These are phyloP conservation scores for Nipponacmea schrenckii DNA, from an alignment of 2,888 invertebrate species.

Conservation along the genomic window DNA sequence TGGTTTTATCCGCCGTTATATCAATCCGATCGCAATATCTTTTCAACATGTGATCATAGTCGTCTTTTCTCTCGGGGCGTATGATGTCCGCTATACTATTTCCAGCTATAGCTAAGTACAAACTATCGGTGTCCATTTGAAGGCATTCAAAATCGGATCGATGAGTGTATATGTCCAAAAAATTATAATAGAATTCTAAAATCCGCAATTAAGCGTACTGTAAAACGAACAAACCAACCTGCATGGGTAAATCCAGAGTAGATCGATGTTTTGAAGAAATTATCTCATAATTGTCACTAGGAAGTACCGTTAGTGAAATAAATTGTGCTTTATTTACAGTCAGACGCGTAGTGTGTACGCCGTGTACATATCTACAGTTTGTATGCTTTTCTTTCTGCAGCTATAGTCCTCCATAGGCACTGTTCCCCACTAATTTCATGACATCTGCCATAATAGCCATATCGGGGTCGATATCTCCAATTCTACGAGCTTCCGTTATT, in stretches of 20 bases:
- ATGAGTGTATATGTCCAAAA: not conserved
- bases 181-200: slow-evolving; percentile 1
- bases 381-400: slow-evolving; percentile 11
- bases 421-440: slow-evolving; percentile 11
- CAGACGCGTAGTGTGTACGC: not conserved
- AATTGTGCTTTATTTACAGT: not conserved
- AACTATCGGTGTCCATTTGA: not conserved
- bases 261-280: not conserved
- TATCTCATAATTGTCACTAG: slow-evolving; percentile 9
- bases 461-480: slow-evolving; percentile 13
- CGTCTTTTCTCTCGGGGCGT: slow-evolving; percentile 1
- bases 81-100: not conserved
- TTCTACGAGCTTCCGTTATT: slow-evolving; percentile 8
- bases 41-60: slow-evolving; percentile 3
- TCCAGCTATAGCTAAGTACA: not conserved
- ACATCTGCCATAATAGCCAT: slow-evolving; percentile 13
- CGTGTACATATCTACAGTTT: slow-evolving; percentile 9
- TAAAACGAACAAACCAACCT: not conserved
- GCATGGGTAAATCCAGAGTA: not conserved
- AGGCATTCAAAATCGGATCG: slow-evolving; percentile 7
- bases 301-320: too few species aligned
- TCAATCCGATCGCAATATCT: not conserved
- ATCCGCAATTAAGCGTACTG: slow-evolving; percentile 6
- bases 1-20: not conserved
- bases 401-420: slow-evolving; percentile 3